Percentiles rank a stretch among this genome's conserved stretches.
phyloP scores from a whole-genome alignment of 2,888 invertebrate species.

The Trisateles emortualis region DNA sequence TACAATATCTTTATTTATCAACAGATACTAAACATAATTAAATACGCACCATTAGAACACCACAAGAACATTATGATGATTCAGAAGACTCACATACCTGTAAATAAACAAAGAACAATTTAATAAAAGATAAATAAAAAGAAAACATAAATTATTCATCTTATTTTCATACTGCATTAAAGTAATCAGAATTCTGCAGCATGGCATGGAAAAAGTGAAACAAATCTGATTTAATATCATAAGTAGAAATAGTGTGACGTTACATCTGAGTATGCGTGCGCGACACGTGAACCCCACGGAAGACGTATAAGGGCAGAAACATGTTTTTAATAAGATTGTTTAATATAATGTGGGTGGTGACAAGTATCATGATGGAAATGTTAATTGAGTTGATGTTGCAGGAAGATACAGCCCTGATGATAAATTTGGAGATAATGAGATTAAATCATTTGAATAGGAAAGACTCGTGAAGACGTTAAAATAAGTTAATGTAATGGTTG shows the following conservation, averaged over 20 bases:
- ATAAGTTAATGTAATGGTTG: neutral
- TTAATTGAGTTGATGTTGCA: constrained; percentile 16
- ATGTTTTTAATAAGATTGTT: constrained; percentile 55
- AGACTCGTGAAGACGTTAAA: too few species aligned
- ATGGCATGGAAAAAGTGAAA: constrained; percentile 13
- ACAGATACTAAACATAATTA: neutral
- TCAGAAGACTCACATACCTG: constrained; percentile 31
- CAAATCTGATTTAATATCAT: constrained; percentile 22
- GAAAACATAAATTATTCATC: neutral
- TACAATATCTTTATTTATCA: too few species aligned
- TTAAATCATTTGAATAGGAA: too few species aligned
- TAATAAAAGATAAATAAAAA: neutral
- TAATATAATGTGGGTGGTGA: constrained; percentile 42
- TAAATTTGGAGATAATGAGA: neutral
- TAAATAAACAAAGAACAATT: constrained; percentile 20
- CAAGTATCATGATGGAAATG: constrained; percentile 30
- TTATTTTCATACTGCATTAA: constrained; percentile 9
- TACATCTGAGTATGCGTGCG: constrained; percentile 7
- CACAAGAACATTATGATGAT: neutral
- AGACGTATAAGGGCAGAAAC: constrained; percentile 50
- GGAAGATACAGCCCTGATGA: neutral
- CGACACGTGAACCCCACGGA: constrained; percentile 52
- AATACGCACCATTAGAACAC: constrained; percentile 11
- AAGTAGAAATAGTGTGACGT: constrained; percentile 23
- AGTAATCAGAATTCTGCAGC: neutral